Evolutionary conservation across 1,140 invertebrate genomes (phyloP), one percentile per base, ranked within the genome.

Genomic region (Ericerus pela): DNA sequence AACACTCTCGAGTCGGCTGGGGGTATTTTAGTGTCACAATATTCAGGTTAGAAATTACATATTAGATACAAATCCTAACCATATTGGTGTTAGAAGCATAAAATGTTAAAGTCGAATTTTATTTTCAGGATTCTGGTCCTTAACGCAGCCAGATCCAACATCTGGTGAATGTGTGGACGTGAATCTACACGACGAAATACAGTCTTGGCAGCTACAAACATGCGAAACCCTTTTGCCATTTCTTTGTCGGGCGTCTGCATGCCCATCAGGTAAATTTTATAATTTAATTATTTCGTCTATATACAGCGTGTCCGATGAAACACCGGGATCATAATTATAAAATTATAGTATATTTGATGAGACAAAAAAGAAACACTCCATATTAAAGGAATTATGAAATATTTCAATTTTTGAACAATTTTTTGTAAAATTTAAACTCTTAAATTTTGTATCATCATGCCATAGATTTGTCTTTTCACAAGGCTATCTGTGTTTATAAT

Each of bases 181-280:
- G 1, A 77, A 78, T 12, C 72, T 87, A 11, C 78, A 78, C n/a
- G 79, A 85, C 61, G 78, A 75, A 58, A 70, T 75, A 20, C 89
- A 94, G 71, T 90, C 86, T 59, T 96, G 91, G 91, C 81, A 88
- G 69, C 72, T 95, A 53, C 87, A 86, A 55, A 91, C 90, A 11
- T 96, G 93, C 68, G 92, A 96, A 75, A 84, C 85, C 18, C 74
- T 96, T 22, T 71, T 95, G 57, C 91, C 93, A 26, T 97, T 96
- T 70, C 87, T 96, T 77, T 97, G 94, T 67, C 79, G 88, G 63
- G 75, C 87, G 11, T 77, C 77, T 56, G 91, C 93, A n/a, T 97
- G 94, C 72, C 88, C 92, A 37, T 75, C 80, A 69, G 88, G 87
- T 85, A 73, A 71, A 64, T 51, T 53, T 59, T 53, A 53, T 57